A percentile compares a stretch with the other conserved stretches of the same genome.
Conservation (phyloP, 2,888 invertebrate species). For the Heliconius erato region DNA sequence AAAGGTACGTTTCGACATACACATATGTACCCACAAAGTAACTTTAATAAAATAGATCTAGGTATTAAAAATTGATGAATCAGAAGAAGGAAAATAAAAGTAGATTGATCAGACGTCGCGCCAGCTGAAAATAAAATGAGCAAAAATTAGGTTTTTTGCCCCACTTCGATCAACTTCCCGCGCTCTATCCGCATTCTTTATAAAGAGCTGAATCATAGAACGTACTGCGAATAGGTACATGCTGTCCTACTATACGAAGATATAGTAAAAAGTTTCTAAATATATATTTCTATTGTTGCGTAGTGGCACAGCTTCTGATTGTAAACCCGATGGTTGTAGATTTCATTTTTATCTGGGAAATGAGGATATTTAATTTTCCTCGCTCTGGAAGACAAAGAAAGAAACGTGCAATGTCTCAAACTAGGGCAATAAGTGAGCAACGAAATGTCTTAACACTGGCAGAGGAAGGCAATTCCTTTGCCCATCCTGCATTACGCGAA, state of each 20-base stretch:
- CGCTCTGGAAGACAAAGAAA: no score
- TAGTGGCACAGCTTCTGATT: no score
- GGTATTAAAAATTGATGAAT: slow-evolving; percentile 2
- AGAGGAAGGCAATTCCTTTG: no score
- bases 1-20: not conserved
- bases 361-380: no score
- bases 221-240: not conserved
- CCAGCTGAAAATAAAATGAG: slow-evolving; percentile 12
- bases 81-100: slow-evolving; percentile 6
- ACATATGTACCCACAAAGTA: not conserved
- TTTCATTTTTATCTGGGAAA: no score
- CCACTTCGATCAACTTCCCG: slow-evolving; percentile 4
- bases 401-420: no score
- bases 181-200: slow-evolving; percentile 22
- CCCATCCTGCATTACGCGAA: no score
- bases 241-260: not conserved
- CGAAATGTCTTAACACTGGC: no score
- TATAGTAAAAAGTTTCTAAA: not conserved
- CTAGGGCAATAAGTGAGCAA: no score
- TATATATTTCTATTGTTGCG: no score
- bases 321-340: no score
- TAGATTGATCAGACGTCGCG: slow-evolving; percentile 2
- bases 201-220: not conserved
- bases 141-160: slow-evolving; percentile 4
- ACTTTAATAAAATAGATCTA: not conserved